These are phyloP conservation scores for Protonibea diacanthus DNA, from an alignment of 2,797 vertebrate genomes.

Conservation along the genomic window DNA sequence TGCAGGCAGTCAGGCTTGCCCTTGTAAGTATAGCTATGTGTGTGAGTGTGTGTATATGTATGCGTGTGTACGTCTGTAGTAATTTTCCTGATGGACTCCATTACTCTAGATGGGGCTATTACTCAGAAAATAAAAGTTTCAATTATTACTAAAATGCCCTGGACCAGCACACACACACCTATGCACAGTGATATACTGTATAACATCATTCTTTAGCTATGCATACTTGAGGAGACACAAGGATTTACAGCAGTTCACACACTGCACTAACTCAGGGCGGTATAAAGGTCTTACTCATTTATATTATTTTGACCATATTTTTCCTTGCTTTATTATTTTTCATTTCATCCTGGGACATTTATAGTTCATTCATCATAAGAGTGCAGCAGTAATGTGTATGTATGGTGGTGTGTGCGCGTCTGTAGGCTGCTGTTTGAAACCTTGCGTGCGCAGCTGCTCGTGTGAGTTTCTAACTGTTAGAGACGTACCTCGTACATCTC, in stretches of 20 bases:
- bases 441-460: background rate
- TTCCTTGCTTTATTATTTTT: slow-evolving; percentile 51
- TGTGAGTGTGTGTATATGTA: slow-evolving; percentile 28
- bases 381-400: background rate
- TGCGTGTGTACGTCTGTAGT: slow-evolving; percentile 33
- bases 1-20: slow-evolving; percentile 24
- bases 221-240: slow-evolving; percentile 14
- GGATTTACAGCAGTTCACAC: slow-evolving; percentile 31
- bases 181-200: background rate
- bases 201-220: slow-evolving; percentile 23
- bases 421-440: background rate
- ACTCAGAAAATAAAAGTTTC: slow-evolving; percentile 71
- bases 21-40: slow-evolving; percentile 20
- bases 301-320: slow-evolving; percentile 47
- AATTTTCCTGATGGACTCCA: slow-evolving; percentile 73
- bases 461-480: background rate
- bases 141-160: slow-evolving; percentile 52
- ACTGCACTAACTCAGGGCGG: background rate
- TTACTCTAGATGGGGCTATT: slow-evolving; percentile 68
- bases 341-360: slow-evolving; percentile 45
- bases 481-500: background rate
- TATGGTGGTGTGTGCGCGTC: background rate
- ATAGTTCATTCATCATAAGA: slow-evolving; percentile 42
- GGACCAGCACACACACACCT: background rate
- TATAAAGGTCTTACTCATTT: slow-evolving; percentile 36